Base-by-base conservation (phyloP, 2,888 invertebrate species). In the Archaeoteleia sp. region DNA sequence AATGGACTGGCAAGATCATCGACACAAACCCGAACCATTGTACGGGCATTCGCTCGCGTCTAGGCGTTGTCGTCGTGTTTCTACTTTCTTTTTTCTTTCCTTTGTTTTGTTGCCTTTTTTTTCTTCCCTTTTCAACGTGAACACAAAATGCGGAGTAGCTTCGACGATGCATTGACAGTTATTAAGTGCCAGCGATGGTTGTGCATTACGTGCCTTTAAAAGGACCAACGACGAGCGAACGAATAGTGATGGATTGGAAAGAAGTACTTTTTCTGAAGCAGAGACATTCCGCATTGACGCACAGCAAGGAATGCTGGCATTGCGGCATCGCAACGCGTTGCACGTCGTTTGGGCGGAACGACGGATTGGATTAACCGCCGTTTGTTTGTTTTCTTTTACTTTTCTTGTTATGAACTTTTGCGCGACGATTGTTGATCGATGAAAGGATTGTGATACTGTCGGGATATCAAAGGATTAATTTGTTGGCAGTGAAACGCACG, bases 301-400 rank as follows among this genome's bases (percentile, higher is more conserved):
- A 43, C 63, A 45, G 54, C 54, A 34, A 48, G 39, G 48, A 39
- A 32, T 55, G 61, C 51, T 67, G 55, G 66, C 60, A 62, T 54
- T 63, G 68, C 46, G 60, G 68, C 39, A 51, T 48, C 45, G 67
- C 53, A 30, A 60, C 62, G 45, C 65, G 67, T 61, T 66, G 67
- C 63, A 65, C 62, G 53, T 66, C 63, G 45, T 54, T 58, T 51
- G 66, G 70, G 37, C 61, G 66, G 55, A 70, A 70, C 72, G 43
- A 58, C 70, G 49, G 51, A 60, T 60, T 61, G 51, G 61, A 51
- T 67, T 67, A 72, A 67, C 42, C 51, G 54, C 66, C 67, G 68
- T 14, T 35, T 39, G 51, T 65, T 53, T 55, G 48, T 58, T 62
- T 58, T 49, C 29, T 39, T 53, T 46, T 13, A 32, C 23, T 29